phyloP scores from a whole-genome alignment of 23 tunicate genomes.

The Trididemnum miniatum region DNA sequence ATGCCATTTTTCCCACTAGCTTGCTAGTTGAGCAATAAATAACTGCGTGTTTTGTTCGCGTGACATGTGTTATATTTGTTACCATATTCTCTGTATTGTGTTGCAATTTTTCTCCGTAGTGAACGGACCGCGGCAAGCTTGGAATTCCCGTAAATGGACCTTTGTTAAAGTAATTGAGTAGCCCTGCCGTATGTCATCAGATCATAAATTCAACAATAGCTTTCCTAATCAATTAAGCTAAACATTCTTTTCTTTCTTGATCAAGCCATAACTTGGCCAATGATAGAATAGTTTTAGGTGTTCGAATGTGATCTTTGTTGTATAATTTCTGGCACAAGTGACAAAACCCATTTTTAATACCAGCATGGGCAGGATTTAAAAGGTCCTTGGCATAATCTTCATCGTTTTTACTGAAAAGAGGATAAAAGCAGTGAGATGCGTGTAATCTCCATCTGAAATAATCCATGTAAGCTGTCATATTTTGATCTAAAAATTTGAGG shows the following conservation, averaged over 20 bases:
- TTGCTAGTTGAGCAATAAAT: too few species aligned
- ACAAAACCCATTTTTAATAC: neutral
- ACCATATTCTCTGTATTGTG: too few species aligned
- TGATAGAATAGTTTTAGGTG: neutral
- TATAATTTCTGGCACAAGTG: neutral
- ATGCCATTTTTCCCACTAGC: too few species aligned
- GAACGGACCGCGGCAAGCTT: too few species aligned
- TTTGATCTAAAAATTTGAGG: neutral
- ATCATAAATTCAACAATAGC: too few species aligned
- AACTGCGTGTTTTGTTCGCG: too few species aligned
- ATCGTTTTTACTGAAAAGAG: neutral
- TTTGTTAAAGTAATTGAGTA: too few species aligned
- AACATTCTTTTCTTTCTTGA: neutral
- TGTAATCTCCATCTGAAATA: constrained; percentile 28
- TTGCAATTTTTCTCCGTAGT: too few species aligned
- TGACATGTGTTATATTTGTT: too few species aligned
- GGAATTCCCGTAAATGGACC: too few species aligned
- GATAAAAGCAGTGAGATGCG: neutral
- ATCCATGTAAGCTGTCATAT: constrained; percentile 23
- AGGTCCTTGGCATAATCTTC: neutral
- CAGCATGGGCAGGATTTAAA: neutral
- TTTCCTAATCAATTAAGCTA: too few species aligned
- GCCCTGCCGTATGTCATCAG: too few species aligned
- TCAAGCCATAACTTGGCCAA: neutral
- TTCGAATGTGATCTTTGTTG: neutral